phyloP scores from a whole-genome alignment of 2,888 invertebrate genomes.

The Ophraella communa region DNA sequence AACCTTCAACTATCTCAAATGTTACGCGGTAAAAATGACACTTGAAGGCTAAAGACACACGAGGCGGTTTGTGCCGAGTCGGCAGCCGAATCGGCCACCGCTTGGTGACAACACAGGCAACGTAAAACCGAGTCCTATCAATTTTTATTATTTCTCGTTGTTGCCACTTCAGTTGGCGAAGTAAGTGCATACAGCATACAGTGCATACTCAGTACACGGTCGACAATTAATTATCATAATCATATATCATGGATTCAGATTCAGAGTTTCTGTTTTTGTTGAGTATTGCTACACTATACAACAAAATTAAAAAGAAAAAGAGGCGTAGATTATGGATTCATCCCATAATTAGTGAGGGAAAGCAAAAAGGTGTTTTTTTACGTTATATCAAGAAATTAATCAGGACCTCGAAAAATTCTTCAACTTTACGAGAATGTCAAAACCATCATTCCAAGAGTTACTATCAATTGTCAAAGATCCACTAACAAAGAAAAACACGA shows the following conservation, averaged over 20 bases:
- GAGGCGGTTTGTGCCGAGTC: too few species aligned
- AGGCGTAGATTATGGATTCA: constrained; percentile 7
- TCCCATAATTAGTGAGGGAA: constrained; percentile 8
- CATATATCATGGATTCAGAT: too few species aligned
- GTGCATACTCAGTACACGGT: background rate
- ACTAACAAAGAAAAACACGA: constrained; percentile 4
- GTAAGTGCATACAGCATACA: background rate
- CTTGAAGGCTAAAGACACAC: too few species aligned
- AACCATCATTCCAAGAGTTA: constrained; percentile 3
- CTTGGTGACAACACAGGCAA: too few species aligned
- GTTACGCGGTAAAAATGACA: too few species aligned
- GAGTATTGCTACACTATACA: background rate
- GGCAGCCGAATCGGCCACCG: too few species aligned
- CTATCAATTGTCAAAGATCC: background rate
- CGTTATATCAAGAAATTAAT: background rate
- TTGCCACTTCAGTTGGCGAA: background rate
- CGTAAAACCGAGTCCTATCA: background rate
- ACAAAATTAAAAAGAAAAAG: background rate
- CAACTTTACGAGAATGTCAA: constrained; percentile 5
- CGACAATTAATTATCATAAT: background rate
- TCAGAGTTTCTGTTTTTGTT: background rate
- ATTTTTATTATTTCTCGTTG: too few species aligned
- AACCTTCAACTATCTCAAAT: too few species aligned
- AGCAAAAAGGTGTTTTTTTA: constrained; percentile 2
- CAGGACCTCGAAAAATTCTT: background rate